These are phyloP conservation scores for Chironomus tentans DNA, from an alignment of 2,888 invertebrate genomes.

Conservation along the genomic window DNA sequence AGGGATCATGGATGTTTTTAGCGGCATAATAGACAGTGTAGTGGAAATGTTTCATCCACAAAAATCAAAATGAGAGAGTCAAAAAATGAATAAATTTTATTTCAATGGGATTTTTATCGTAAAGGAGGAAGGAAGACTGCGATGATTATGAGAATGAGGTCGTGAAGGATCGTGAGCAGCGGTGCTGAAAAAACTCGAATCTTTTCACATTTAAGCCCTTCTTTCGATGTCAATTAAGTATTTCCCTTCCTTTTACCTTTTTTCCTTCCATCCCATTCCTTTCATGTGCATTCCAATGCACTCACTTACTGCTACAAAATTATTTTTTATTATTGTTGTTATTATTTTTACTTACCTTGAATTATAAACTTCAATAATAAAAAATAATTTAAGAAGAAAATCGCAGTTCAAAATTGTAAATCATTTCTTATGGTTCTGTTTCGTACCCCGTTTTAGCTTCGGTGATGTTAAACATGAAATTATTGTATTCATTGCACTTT, in stretches of 20 bases:
- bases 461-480: conserved; percentile 14
- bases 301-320: not conserved
- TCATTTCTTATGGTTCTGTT: conserved; percentile 9
- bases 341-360: too few relatives aligned
- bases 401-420: conserved; percentile 26
- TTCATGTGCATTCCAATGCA: not conserved
- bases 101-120: not conserved
- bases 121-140: not conserved
- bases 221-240: conserved; percentile 21
- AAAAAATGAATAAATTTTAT: not conserved
- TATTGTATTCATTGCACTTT: conserved; percentile 23
- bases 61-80: not conserved
- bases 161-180: conserved; percentile 3
- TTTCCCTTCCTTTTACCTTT: not conserved
- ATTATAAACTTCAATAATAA: too few relatives aligned
- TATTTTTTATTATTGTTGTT: too few relatives aligned
- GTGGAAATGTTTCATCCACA: not conserved
- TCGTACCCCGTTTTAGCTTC: not conserved
- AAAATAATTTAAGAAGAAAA: too few relatives aligned
- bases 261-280: not conserved
- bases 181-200: not conserved
- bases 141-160: conserved; percentile 19
- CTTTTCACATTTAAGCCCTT: not conserved
- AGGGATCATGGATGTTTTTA: conserved; percentile 17
- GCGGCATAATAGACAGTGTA: not conserved